A percentile compares a stretch with the other conserved stretches of the same genome.
Evolutionary conservation across 2,113 vertebrate species (phyloP).

Genomic region (Ceuthmochares aereus): DNA sequence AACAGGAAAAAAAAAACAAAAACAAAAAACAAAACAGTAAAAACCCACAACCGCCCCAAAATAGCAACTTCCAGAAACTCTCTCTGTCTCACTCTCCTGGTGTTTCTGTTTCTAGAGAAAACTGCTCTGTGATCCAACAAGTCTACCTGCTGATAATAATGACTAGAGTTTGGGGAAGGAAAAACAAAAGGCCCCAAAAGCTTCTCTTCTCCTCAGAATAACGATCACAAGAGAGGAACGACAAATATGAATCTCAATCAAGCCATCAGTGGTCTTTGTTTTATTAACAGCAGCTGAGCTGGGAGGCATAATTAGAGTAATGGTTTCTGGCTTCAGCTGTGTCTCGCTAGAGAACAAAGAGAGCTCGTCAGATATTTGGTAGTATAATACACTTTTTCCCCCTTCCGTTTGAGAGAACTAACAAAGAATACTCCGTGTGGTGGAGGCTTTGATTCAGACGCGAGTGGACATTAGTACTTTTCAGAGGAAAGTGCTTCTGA

Average conservation of each 20-base stretch:
- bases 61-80: neutral
- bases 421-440: neutral
- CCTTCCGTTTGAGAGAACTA: neutral
- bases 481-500: neutral
- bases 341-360: slow-evolving; percentile 60
- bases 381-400: neutral
- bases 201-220: too few relatives aligned
- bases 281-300: slow-evolving; percentile 42
- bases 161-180: neutral
- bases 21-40: neutral
- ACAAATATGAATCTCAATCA: slow-evolving; percentile 49
- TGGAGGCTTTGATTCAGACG: neutral
- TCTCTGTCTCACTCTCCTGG: neutral
- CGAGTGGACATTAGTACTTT: neutral
- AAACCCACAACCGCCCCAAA: neutral
- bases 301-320: slow-evolving; percentile 57
- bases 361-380: slow-evolving; percentile 26
- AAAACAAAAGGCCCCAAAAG: too few relatives aligned
- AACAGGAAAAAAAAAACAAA: neutral
- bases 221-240: neutral
- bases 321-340: slow-evolving; percentile 52
- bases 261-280: slow-evolving; percentile 58
- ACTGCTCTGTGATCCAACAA: neutral
- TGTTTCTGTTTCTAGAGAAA: neutral
- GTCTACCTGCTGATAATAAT: neutral